Percentiles rank a stretch among this genome's conserved stretches.
Conservation (phyloP, 2,113 vertebrate species). For the Ivindomyrus marchei region DNA sequence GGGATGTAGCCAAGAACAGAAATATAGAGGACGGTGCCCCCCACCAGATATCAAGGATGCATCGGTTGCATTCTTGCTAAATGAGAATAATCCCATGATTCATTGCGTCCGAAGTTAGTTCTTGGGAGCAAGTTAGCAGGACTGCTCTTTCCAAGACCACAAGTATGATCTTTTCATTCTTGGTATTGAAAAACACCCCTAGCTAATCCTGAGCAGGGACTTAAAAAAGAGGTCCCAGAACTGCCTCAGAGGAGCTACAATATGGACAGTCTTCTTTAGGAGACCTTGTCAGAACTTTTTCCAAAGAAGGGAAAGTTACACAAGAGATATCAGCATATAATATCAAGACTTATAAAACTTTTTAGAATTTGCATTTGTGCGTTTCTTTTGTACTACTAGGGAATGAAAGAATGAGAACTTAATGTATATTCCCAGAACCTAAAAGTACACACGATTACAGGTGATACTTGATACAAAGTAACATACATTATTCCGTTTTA, state of each 20-base stretch:
- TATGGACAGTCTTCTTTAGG: background rate
- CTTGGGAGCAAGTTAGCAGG: background rate
- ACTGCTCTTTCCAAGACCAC: background rate
- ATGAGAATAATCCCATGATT: background rate
- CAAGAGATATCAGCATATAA: background rate
- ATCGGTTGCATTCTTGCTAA: background rate
- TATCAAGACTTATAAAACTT: background rate
- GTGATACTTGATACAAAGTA: background rate
- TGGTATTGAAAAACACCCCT: background rate
- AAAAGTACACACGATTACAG: background rate
- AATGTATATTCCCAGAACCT: background rate
- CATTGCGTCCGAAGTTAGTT: background rate
- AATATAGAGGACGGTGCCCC: background rate
- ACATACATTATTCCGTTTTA: background rate
- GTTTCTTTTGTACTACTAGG: background rate
- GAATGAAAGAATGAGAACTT: background rate
- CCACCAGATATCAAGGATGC: background rate
- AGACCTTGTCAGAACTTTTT: background rate
- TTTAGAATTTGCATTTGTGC: background rate
- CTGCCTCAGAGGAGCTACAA: background rate
- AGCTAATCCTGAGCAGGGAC: background rate
- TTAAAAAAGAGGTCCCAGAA: background rate
- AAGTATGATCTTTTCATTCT: background rate
- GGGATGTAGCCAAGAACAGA: background rate
- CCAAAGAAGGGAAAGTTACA: background rate